phyloP scores from a whole-genome alignment of 2,113 vertebrate genomes.

The Noturus placidus region DNA sequence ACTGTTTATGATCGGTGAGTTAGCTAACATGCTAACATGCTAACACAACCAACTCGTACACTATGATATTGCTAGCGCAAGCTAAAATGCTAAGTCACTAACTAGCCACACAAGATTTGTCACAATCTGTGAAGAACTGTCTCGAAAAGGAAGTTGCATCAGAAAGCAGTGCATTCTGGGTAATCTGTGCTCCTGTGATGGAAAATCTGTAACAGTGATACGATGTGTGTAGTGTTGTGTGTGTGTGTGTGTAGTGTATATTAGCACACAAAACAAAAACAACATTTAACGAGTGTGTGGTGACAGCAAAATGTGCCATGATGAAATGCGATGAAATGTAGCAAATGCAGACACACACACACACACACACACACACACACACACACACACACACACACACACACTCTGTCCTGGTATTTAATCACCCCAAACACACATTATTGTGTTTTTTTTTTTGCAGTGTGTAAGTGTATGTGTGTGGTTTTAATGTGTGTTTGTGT shows the following conservation, averaged over 20 bases:
- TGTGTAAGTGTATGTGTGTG: background rate
- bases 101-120: background rate
- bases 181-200: background rate
- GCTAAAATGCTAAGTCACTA: background rate
- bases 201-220: background rate
- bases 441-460: background rate
- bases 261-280: background rate
- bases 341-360: constrained; percentile 19
- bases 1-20: background rate
- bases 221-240: background rate
- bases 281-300: constrained; percentile 12
- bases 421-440: background rate
- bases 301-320: constrained; percentile 6
- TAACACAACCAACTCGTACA: background rate
- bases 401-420: background rate
- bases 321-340: constrained; percentile 36
- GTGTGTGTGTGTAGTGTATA: background rate
- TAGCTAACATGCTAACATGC: background rate
- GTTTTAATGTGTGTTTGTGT: background rate
- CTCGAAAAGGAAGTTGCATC: background rate
- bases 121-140: background rate
- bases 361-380: background rate
- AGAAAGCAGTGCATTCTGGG: background rate
- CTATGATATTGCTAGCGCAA: background rate
- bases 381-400: constrained; percentile 16